These are phyloP conservation scores for Oncorhynchus nerka DNA, from an alignment of 2,113 vertebrate genomes.

Conservation along the genomic window DNA sequence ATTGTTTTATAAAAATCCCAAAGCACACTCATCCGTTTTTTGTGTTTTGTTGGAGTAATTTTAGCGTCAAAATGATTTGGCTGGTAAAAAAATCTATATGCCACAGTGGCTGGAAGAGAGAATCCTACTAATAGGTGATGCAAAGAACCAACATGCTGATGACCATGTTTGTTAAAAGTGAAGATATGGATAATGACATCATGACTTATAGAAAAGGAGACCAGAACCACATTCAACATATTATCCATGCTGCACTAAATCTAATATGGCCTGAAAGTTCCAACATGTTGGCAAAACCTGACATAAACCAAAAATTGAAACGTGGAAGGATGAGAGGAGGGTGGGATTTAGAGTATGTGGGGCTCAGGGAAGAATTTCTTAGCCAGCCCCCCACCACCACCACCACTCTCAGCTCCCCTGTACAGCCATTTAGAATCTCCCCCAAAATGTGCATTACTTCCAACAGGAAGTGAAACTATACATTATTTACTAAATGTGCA, in stretches of 20 bases:
- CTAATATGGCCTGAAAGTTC: neutral
- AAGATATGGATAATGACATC: neutral
- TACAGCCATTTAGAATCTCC: slow-evolving; percentile 31
- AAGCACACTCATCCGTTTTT: too few relatives aligned
- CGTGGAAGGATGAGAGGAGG: slow-evolving; percentile 37
- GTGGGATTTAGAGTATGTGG: slow-evolving; percentile 59
- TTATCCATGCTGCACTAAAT: neutral
- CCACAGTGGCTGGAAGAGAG: too few relatives aligned
- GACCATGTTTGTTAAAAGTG: neutral
- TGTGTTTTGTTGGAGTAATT: too few relatives aligned
- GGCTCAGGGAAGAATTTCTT: slow-evolving; percentile 60
- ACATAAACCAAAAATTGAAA: slow-evolving; percentile 30
- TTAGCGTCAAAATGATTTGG: too few relatives aligned
- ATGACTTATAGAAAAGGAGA: neutral
- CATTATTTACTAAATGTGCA: neutral
- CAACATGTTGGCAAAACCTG: neutral
- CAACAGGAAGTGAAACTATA: neutral
- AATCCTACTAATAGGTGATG: too few relatives aligned
- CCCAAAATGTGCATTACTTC: slow-evolving; percentile 55
- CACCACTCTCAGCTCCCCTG: slow-evolving; percentile 40
- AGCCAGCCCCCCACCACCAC: slow-evolving; percentile 35
- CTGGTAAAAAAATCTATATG: too few relatives aligned
- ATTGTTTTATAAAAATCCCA: too few relatives aligned
- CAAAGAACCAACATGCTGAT: neutral
- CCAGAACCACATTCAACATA: neutral